phyloP scores from a whole-genome alignment of 2,888 invertebrate species.

The Strigamia crassipes region DNA sequence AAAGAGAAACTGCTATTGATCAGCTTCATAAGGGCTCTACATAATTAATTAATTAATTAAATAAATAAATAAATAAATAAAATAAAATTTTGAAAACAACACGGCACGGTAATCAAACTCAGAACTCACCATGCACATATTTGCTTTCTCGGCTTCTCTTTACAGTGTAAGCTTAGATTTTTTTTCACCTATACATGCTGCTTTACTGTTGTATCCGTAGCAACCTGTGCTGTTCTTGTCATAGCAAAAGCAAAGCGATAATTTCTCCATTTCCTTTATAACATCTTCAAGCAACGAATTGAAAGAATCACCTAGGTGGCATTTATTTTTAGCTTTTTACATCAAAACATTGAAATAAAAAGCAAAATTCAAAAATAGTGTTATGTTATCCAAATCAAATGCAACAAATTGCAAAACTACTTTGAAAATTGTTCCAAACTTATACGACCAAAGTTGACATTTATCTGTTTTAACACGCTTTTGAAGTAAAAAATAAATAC shows the following conservation, averaged over 20 bases:
- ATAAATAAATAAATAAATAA: neutral
- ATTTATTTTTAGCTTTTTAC: neutral
- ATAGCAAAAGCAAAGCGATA: neutral
- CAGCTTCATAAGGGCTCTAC: neutral
- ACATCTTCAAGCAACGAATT: neutral
- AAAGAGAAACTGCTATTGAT: neutral
- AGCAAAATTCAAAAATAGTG: neutral
- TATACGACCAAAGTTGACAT: neutral
- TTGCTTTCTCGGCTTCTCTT: neutral
- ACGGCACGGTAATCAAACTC: too few relatives aligned
- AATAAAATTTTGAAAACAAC: neutral
- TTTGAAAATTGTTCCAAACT: neutral
- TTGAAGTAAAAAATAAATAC: too few relatives aligned
- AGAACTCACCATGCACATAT: too few relatives aligned
- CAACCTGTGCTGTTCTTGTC: neutral
- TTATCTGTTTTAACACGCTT: neutral
- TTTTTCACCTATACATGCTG: neutral
- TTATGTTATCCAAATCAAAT: neutral
- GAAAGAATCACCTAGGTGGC: neutral
- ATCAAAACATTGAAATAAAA: neutral
- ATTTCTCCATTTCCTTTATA: neutral
- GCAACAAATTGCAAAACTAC: neutral
- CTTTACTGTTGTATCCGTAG: neutral
- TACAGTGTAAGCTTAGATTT: neutral
- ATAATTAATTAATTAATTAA: too few relatives aligned